A percentile compares a stretch with the other conserved stretches of the same genome.
phyloP scores from a whole-genome alignment of 1,140 invertebrate species.

The Drosophila melanica region DNA sequence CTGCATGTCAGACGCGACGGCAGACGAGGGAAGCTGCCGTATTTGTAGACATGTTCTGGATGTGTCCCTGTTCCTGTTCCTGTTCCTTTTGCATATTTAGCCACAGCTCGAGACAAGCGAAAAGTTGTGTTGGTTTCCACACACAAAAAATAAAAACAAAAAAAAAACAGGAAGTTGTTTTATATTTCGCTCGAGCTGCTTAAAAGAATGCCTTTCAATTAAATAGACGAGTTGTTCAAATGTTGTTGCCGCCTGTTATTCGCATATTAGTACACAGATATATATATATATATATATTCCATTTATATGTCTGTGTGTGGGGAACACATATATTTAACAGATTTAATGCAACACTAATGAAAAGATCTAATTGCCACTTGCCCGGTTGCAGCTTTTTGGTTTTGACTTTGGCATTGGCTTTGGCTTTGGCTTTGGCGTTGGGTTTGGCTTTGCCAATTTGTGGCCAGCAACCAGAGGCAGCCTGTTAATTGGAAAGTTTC shows the following conservation, averaged over 20 bases:
- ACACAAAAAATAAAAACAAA: no score
- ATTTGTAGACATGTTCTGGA: slow-evolving; percentile 33
- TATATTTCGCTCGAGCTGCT: slow-evolving; percentile 72
- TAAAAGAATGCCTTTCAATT: slow-evolving; percentile 77
- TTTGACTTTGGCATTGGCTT: slow-evolving; percentile 15
- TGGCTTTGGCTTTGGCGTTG: slow-evolving; percentile 20
- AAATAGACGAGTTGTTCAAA: slow-evolving; percentile 58
- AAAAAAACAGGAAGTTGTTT: slow-evolving; percentile 71
- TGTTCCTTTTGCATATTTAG: slow-evolving; percentile 42
- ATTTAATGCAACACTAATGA: slow-evolving; percentile 60
- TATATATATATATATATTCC: not conserved
- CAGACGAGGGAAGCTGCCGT: not conserved
- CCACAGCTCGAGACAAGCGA: slow-evolving; percentile 48
- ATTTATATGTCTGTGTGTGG: no score
- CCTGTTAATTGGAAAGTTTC: slow-evolving; percentile 81
- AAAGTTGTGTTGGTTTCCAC: slow-evolving; percentile 59
- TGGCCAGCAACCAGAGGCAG: slow-evolving; percentile 68
- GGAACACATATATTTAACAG: slow-evolving; percentile 27
- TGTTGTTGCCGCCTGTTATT: not conserved
- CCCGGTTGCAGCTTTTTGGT: slow-evolving; percentile 16
- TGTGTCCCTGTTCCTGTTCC: slow-evolving; percentile 27
- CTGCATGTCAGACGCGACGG: slow-evolving; percentile 21
- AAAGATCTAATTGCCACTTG: slow-evolving; percentile 70
- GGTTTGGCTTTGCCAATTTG: slow-evolving; percentile 34
- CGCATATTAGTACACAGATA: slow-evolving; percentile 13